phyloP scores from a whole-genome alignment of 2,797 vertebrate species.

The Gallinago nigripennis region DNA sequence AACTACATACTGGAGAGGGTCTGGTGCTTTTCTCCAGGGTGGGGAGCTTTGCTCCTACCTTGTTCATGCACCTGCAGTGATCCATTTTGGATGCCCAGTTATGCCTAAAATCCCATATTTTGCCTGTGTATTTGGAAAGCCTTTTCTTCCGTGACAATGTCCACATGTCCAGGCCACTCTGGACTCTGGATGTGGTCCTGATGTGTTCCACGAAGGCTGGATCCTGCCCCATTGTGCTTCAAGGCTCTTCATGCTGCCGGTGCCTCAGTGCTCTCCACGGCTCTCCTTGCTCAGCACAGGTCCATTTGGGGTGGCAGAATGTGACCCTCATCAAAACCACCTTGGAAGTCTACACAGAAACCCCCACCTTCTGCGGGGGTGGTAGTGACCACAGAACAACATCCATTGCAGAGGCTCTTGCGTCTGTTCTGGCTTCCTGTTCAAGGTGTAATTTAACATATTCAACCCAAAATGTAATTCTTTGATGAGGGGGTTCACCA shows the following conservation, averaged over 20 bases:
- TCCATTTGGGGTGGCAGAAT: background rate
- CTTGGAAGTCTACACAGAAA: background rate
- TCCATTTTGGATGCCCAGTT: background rate
- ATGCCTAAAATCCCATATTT: background rate
- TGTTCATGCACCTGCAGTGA: background rate
- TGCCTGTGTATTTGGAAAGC: background rate
- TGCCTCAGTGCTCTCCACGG: accelerated
- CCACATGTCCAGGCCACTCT: background rate
- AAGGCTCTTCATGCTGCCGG: accelerated
- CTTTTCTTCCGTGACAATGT: background rate
- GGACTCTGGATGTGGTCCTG: background rate
- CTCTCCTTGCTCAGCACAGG: background rate
- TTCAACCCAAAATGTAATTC: background rate
- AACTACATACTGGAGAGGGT: background rate
- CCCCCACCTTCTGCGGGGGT: accelerated
- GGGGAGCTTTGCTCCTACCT: background rate
- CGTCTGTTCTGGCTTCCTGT: background rate
- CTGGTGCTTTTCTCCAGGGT: background rate
- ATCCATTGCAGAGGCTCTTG: background rate
- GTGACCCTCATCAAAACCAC: background rate
- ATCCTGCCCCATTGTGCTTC: background rate
- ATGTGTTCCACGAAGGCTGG: background rate
- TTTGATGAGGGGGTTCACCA: background rate
- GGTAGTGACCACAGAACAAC: background rate
- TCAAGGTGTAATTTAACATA: background rate